A percentile compares a stretch with the other conserved stretches of the same genome.
Evolutionary conservation across 1,140 invertebrate species (phyloP).

Genomic region (Chlorops oryzae): DNA sequence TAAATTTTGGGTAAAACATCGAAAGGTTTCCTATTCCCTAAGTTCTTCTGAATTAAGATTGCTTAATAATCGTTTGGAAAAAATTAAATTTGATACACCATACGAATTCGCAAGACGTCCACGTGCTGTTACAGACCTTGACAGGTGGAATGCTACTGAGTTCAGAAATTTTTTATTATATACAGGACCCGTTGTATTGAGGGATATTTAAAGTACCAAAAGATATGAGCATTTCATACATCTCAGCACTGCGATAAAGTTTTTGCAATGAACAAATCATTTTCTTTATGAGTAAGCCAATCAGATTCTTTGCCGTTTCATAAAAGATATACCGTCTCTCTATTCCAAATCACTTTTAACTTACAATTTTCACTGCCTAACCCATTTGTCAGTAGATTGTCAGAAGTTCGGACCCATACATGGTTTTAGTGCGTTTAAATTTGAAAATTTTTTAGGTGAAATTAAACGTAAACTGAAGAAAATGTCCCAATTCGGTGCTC

Average conservation of each 20-base stretch:
- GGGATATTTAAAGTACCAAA: no score
- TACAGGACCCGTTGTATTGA: no score
- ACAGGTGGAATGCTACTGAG: constrained; percentile 6
- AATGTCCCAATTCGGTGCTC: neutral
- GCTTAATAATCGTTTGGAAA: neutral
- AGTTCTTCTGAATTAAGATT: neutral
- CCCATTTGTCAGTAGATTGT: constrained; percentile 15
- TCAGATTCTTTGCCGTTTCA: constrained; percentile 7
- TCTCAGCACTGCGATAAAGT: no score
- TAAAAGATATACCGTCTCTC: constrained; percentile 11
- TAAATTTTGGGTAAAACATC: neutral
- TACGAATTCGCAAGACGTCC: constrained; percentile 6
- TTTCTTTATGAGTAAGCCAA: constrained; percentile 14
- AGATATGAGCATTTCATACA: no score
- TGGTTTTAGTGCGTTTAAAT: constrained; percentile 14
- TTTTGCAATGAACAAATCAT: no score
- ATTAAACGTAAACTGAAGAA: constrained; percentile 14
- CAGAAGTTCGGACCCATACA: no score
- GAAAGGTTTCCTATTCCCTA: neutral
- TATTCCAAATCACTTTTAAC: constrained; percentile 13
- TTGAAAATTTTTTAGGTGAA: constrained; percentile 13
- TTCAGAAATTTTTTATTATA: constrained; percentile 9
- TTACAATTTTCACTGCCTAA: constrained; percentile 13
- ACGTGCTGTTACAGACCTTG: neutral
- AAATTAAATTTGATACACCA: constrained; percentile 1